These are phyloP conservation scores for Microcebus tavaratra DNA, from an alignment of 2,113 vertebrate genomes.

Conservation along the genomic window DNA sequence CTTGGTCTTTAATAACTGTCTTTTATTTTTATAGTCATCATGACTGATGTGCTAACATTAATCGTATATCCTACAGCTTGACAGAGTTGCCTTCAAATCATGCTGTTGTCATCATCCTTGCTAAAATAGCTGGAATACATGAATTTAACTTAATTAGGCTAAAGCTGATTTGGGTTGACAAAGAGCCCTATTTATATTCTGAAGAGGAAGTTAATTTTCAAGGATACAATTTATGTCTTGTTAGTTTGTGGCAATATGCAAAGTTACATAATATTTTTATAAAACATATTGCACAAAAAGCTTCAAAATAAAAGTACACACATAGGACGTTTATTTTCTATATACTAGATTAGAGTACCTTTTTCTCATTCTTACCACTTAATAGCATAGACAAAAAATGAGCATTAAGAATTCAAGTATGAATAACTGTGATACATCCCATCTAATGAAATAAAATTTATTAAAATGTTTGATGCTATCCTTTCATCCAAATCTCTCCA, in stretches of 20 bases:
- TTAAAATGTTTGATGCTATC: background rate
- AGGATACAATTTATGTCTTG: background rate
- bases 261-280: background rate
- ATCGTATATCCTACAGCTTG: background rate
- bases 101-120: background rate
- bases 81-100: conserved; percentile 10
- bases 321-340: background rate
- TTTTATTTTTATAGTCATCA: background rate
- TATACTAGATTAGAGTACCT: background rate
- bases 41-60: background rate
- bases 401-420: background rate
- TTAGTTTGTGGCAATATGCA: background rate
- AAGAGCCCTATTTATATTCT: background rate
- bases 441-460: background rate
- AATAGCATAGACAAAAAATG: background rate
- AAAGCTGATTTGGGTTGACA: background rate
- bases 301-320: background rate
- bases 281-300: background rate
- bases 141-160: background rate
- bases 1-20: background rate
- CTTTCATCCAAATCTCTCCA: background rate
- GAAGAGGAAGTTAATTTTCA: background rate
- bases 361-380: background rate
- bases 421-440: conserved; percentile 5
- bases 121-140: conserved; percentile 1